Conservation (phyloP, 2,797 vertebrate genomes). For the Columba guinea region DNA sequence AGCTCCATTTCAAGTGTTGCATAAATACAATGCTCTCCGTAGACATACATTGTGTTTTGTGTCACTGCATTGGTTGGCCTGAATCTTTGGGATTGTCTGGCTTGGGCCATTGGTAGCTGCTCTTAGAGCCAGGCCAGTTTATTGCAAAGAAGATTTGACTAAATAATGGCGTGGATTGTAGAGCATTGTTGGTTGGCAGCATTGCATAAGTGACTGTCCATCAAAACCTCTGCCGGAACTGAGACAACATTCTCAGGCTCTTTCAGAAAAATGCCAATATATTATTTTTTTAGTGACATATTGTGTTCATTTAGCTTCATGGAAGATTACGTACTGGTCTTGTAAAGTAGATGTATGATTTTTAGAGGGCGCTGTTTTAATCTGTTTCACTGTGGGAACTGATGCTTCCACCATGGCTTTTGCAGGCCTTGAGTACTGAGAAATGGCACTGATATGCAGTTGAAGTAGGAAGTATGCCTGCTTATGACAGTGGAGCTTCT, state of each 20-base stretch:
- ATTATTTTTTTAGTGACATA: neutral
- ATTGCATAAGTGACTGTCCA: neutral
- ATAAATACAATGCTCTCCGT: neutral
- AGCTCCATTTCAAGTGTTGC: neutral
- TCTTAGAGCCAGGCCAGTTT: neutral
- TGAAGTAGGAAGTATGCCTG: neutral
- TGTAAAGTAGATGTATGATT: neutral
- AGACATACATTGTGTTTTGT: neutral
- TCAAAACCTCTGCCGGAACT: neutral
- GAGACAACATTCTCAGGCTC: neutral
- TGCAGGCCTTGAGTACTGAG: neutral
- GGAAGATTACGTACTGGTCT: neutral
- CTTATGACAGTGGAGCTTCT: neutral
- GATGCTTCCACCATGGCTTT: neutral
- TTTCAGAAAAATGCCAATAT: neutral
- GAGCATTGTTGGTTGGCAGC: neutral
- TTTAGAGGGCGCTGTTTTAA: neutral
- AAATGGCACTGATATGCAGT: neutral
- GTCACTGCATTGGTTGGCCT: neutral
- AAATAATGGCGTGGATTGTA: rapidly evolving
- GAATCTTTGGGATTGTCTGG: neutral
- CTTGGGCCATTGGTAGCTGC: neutral
- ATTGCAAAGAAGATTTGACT: neutral
- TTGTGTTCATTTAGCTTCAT: neutral
- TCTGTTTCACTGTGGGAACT: neutral